Base-by-base conservation (phyloP, 2,888 invertebrate species). In the Mystacides longicornis region DNA sequence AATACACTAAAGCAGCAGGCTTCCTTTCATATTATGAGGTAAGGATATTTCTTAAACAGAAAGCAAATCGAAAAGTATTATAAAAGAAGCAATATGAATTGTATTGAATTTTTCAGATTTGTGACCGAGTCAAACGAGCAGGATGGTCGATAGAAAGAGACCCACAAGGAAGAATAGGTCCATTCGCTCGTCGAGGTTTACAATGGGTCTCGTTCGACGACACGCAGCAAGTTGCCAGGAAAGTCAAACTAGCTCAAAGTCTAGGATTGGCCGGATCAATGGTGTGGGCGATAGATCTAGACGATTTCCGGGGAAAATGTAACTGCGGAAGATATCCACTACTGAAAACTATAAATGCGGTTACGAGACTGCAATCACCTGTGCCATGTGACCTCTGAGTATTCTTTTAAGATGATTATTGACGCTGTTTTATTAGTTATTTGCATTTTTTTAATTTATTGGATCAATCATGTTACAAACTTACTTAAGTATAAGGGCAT, bases 191-290 rank as follows among this genome's bases (percentile, higher is more conserved):
- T 58, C 77, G 74, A 37, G 84, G 81, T 1, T 80, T 81, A 56
- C 89, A 90, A 67, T 91, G 90, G 90, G 85, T 87, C 1, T 85
- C 88, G 0, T 90, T 87, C 66, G 83, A 90, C 65, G 85, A 86
- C 61, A 79, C 82, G 1, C 70, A 71, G 2, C 86, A 86, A 55
- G 79, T 85, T 45, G 75, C 79, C 52, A 71, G 81, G 51, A 84
- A 85, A 63, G 77, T 83, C 0, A 75, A 80, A 49, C 76, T 81
- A 59, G 74, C 82, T 0, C 78, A 81, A 57, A 71, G 73, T 9
- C 67, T 81, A 27, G 78, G 80, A 0, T 71, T 86, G 21, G 83
- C 86, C 2, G 89, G 89, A 5, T 87, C 83, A 7, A 87, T 87
- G 73, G 75, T 89, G 19, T 89, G 89, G 88, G 86, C 89, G 0